Evolutionary conservation across 2,888 invertebrate species (phyloP), one percentile per base, ranked within the genome.

Genomic region (Fragum sueziense): DNA sequence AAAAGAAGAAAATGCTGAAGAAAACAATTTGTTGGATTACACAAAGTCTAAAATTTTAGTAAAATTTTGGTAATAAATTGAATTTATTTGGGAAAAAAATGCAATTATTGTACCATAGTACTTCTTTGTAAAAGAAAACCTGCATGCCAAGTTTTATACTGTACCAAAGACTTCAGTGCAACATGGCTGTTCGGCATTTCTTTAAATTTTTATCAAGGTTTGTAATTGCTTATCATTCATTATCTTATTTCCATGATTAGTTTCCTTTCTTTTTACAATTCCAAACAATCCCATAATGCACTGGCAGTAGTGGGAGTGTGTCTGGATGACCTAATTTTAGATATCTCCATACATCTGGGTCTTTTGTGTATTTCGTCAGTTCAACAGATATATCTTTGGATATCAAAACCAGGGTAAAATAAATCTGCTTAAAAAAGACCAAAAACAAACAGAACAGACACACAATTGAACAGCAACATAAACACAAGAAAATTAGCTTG

Each of bases 241-340:
- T 61, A 61, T 61, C 61, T 61, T 33, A 31, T 27, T 29, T 57
- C 20, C 27, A 47, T 9, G 29, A 29, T 57, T 29, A 57, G 29
- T 25, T 57, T 57, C 29, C 29, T 57, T 57, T 27, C 20, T 11
- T 57, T 29, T 29, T 29, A 27, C 4, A 29, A 9, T 29, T 17
- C 14, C 14, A 27, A 62, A 29, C 62, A 33, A 33, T 34, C 62
- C 62, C 62, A 33, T n/a, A 62, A 62, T 62, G 62, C 62, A 62
- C 62, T 20, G 9, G 29, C n/a, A 33, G 33, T 62, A 33, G 62
- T n/a, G 62, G 62, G 62, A 62, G 62, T 62, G 22, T 29, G 62
- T 22, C 14, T 47, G 22, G n/a, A 6, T n/a, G 62, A 62, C 62
- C 62, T 29, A 62, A 29, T 62, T 62, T 62, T 29, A 33, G 3